phyloP scores from a whole-genome alignment of 2,797 vertebrate genomes.

The Leucoraja ocellata region DNA sequence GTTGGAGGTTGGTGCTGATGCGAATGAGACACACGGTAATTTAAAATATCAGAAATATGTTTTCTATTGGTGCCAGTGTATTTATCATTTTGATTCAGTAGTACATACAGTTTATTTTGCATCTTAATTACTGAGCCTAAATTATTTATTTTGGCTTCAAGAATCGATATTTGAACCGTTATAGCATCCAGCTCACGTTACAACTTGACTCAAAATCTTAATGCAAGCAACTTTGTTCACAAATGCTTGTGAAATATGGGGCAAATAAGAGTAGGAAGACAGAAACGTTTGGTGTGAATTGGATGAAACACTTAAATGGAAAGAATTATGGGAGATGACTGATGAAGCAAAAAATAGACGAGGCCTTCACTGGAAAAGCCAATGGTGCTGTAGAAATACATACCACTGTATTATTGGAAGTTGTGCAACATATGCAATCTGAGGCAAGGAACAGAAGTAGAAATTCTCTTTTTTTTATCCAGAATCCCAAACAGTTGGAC shows the following conservation, averaged over 20 bases:
- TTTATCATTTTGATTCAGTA: not conserved
- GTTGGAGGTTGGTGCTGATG: not conserved
- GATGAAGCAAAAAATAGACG: not conserved
- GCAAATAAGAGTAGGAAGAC: not conserved
- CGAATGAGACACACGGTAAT: not conserved
- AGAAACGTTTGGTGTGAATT: not conserved
- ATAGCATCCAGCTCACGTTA: too few species aligned
- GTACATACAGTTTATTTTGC: too few species aligned
- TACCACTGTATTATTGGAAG: not conserved
- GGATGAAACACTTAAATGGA: not conserved
- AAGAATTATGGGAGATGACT: not conserved
- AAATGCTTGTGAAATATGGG: not conserved
- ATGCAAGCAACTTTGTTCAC: not conserved
- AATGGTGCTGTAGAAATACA: not conserved
- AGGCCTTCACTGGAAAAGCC: not conserved
- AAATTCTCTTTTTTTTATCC: not conserved
- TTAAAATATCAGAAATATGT: not conserved
- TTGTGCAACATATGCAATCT: not conserved
- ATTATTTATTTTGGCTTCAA: too few species aligned
- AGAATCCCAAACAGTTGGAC: not conserved
- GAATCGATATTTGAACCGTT: too few species aligned
- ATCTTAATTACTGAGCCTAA: too few species aligned
- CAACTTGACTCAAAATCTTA: too few species aligned
- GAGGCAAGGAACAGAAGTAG: not conserved
- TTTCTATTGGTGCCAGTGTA: not conserved